These are phyloP conservation scores for Chloroceryle aenea DNA, from an alignment of 2,113 vertebrate species.

Conservation along the genomic window DNA sequence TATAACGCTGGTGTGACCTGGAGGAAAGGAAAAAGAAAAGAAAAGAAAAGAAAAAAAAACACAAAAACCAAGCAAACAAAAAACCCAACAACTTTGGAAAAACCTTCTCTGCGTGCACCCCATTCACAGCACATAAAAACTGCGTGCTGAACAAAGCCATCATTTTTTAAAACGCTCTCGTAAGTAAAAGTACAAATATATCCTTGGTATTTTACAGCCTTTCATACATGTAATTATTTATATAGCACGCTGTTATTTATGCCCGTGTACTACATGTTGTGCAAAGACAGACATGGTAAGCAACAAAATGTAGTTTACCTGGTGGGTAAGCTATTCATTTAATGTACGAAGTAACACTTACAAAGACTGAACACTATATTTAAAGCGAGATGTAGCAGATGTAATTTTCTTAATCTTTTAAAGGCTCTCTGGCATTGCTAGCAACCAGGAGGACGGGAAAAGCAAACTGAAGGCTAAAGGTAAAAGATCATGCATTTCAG, in stretches of 20 bases:
- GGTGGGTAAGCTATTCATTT: conserved; percentile 32
- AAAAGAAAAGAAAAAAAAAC: background rate
- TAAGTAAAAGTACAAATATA: conserved; percentile 76
- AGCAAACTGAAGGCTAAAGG: background rate
- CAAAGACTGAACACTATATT: conserved; percentile 12
- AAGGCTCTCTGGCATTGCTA: background rate
- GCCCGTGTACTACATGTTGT: conserved; percentile 44
- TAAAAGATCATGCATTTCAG: background rate
- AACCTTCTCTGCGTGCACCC: conserved; percentile 46
- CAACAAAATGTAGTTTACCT: conserved; percentile 67
- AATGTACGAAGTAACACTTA: background rate
- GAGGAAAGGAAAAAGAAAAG: background rate
- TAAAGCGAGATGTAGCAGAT: conserved; percentile 31
- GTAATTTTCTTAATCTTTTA: conserved; percentile 42
- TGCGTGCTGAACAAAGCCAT: conserved; percentile 68
- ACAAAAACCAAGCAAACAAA: background rate
- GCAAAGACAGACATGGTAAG: conserved; percentile 42
- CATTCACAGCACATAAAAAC: conserved; percentile 48
- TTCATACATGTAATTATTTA: conserved; percentile 78
- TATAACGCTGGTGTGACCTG: conserved; percentile 75
- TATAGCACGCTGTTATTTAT: conserved; percentile 76
- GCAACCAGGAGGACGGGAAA: background rate
- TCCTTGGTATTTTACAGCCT: conserved; percentile 76
- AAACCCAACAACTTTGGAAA: conserved; percentile 60
- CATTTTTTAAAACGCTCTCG: conserved; percentile 71